Evolutionary conservation across 2,797 vertebrate species (phyloP).

Genomic region (Euthynnus affinis): DNA sequence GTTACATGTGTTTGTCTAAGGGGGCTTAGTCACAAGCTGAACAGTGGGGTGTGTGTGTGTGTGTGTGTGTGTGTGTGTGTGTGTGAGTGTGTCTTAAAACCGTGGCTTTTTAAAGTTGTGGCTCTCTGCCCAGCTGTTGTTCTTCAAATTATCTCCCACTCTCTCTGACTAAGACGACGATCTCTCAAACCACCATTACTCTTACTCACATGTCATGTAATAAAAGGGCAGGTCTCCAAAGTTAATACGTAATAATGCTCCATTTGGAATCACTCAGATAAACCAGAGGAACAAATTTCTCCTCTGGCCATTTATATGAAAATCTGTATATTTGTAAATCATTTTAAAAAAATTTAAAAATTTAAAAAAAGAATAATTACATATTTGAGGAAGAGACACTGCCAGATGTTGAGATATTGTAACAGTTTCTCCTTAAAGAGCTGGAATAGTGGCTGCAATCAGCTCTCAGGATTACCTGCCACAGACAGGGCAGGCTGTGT

Average conservation of each 20-base stretch:
- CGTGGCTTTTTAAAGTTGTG: conserved; percentile 52
- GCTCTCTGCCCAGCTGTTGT: conserved; percentile 77
- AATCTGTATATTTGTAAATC: neutral
- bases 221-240: conserved; percentile 34
- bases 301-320: neutral
- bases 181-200: conserved; percentile 40
- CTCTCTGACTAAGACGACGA: conserved; percentile 52
- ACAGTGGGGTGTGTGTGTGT: conserved; percentile 42
- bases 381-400: neutral
- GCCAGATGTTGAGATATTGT: conserved; percentile 23
- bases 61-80: conserved; percentile 35
- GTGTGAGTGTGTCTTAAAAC: conserved; percentile 47
- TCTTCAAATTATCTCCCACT: conserved; percentile 70
- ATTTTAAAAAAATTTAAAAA: too few relatives aligned
- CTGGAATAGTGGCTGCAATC: conserved; percentile 30
- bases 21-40: conserved; percentile 74
- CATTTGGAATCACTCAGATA: conserved; percentile 5
- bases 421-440: conserved; percentile 49
- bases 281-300: conserved; percentile 5
- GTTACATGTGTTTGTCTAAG: conserved; percentile 74
- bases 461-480: neutral
- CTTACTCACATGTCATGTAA: conserved; percentile 48
- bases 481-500: neutral
- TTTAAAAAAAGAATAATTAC: neutral
- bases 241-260: conserved; percentile 4